phyloP scores from a whole-genome alignment of 1,140 invertebrate genomes.

The Brachionus manjavacas region DNA sequence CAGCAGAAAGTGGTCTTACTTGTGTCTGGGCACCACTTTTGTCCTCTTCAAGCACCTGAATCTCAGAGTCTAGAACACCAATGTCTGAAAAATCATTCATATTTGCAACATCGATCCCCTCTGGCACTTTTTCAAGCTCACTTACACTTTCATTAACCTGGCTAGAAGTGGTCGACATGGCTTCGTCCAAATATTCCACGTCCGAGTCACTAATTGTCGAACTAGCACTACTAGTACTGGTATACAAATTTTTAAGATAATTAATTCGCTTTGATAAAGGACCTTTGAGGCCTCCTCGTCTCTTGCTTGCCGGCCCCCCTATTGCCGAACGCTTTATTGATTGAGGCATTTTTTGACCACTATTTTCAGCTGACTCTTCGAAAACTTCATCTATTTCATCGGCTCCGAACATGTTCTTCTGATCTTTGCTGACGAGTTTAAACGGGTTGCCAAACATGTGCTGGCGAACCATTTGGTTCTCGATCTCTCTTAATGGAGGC shows the following conservation, averaged over 20 bases:
- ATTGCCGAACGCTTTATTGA: slow-evolving; percentile 14
- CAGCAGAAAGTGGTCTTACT: background rate
- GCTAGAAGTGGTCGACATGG: background rate
- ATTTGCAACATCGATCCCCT: background rate
- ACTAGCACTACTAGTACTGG: slow-evolving; percentile 7
- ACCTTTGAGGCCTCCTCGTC: slow-evolving; percentile 24
- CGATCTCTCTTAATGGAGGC: slow-evolving; percentile 83
- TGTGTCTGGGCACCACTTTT: background rate
- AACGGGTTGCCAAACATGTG: slow-evolving; percentile 99
- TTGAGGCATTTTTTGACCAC: slow-evolving; percentile 7
- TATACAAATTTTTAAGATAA: slow-evolving; percentile 39
- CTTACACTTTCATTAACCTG: background rate
- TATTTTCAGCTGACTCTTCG: slow-evolving; percentile 9
- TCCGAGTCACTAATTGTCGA: slow-evolving; percentile 32
- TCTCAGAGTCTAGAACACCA: background rate
- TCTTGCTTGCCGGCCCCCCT: slow-evolving; percentile 11
- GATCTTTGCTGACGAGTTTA: slow-evolving; percentile 65
- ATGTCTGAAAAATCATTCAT: slow-evolving; percentile 24
- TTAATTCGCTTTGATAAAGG: slow-evolving; percentile 34
- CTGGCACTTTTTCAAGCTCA: background rate
- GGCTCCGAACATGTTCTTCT: slow-evolving; percentile 7
- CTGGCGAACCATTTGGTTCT: slow-evolving; percentile 86
- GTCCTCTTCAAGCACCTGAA: background rate
- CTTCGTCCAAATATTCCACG: slow-evolving; percentile 29
- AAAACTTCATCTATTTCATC: slow-evolving; percentile 43